These are phyloP conservation scores for Ophion ellenae DNA, from an alignment of 2,888 invertebrate genomes.

Conservation along the genomic window DNA sequence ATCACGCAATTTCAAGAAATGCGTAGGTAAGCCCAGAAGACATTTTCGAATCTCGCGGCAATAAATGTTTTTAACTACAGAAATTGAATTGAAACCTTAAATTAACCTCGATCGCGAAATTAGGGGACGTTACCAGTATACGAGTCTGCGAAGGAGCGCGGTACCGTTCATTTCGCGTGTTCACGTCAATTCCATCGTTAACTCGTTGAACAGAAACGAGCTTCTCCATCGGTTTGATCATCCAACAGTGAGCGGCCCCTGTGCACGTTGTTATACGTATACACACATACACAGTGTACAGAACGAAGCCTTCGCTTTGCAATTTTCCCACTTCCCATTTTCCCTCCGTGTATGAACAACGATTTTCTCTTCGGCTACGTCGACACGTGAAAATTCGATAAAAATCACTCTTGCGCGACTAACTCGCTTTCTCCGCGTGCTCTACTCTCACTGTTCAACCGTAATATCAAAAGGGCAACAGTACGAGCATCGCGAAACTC, in stretches of 20 bases:
- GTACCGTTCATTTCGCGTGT: constrained; percentile 9
- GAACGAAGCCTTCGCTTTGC: constrained; percentile 14
- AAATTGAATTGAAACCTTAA: neutral
- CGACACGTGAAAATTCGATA: constrained; percentile 60
- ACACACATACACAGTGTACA: neutral
- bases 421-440: constrained; percentile 35
- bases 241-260: neutral
- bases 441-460: constrained; percentile 4
- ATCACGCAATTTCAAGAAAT: neutral
- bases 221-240: constrained; percentile 3
- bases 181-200: constrained; percentile 24
- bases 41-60: neutral
- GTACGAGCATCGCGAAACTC: constrained; percentile 20
- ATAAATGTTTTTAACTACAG: neutral
- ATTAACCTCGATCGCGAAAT: constrained; percentile 2
- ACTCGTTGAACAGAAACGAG: neutral
- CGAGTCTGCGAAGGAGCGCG: neutral
- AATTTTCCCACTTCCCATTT: constrained; percentile 5
- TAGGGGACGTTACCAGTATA: constrained; percentile 1
- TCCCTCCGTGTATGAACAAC: neutral
- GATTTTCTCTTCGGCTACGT: constrained; percentile 18
- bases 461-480: constrained; percentile 35
- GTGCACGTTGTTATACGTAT: neutral
- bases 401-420: constrained; percentile 58
- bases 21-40: neutral